These are phyloP conservation scores for Agrotis exclamationis DNA, from an alignment of 2,888 invertebrate species.

Conservation along the genomic window DNA sequence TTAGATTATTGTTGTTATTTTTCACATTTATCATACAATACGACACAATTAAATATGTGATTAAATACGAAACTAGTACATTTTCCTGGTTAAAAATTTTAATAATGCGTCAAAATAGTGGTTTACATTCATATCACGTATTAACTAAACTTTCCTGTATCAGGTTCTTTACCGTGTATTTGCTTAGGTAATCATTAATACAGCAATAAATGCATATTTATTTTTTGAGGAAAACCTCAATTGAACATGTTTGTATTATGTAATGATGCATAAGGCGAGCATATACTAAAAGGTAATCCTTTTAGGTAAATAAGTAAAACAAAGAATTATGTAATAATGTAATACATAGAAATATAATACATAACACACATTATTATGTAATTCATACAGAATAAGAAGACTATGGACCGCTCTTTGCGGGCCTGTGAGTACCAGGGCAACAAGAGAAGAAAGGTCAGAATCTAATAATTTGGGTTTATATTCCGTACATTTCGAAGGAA, in stretches of 20 bases:
- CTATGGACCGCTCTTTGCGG: neutral
- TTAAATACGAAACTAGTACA: too few species aligned
- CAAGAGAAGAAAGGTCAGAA: neutral
- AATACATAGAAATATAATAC: neutral
- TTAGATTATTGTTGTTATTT: too few species aligned
- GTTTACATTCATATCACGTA: conserved; percentile 16
- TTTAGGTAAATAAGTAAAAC: neutral
- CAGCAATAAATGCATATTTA: neutral
- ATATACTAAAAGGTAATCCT: neutral
- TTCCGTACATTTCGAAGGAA: too few species aligned
- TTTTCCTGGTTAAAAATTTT: conserved; percentile 1
- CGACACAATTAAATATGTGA: too few species aligned
- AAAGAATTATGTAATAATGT: neutral
- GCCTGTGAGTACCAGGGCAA: neutral
- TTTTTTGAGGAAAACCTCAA: conserved; percentile 51
- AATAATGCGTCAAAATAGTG: conserved; percentile 1
- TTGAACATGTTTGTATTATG: conserved; percentile 33
- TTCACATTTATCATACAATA: too few species aligned
- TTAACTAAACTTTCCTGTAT: conserved; percentile 16
- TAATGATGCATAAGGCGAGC: conserved; percentile 25
- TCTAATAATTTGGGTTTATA: too few species aligned
- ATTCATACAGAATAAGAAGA: neutral
- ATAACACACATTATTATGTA: neutral
- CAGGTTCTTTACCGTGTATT: conserved; percentile 37
- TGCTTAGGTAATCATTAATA: neutral